A percentile compares a stretch with the other conserved stretches of the same genome.
Evolutionary conservation across 2,113 vertebrate genomes (phyloP).

Genomic region (Seriola rivoliana): DNA sequence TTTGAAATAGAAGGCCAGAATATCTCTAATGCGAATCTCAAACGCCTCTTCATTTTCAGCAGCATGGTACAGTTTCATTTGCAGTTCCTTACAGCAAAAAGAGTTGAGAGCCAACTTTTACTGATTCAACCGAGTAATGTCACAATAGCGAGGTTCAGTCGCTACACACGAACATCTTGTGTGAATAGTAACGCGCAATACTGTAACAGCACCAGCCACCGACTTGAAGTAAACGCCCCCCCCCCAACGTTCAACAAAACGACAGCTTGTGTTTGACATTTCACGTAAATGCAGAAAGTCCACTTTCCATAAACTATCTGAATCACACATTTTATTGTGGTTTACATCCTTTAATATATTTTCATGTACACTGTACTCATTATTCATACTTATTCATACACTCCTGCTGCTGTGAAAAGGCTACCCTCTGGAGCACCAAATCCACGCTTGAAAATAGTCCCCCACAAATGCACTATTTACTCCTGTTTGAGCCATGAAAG

Average conservation of each 20-base stretch:
- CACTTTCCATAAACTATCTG: background rate
- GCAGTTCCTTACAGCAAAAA: background rate
- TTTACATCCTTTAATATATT: too few relatives aligned
- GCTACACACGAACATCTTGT: background rate
- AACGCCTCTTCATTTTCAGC: background rate
- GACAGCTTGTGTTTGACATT: background rate
- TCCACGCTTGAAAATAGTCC: too few relatives aligned
- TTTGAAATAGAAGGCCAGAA: conserved; percentile 22
- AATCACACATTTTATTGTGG: background rate
- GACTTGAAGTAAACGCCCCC: too few relatives aligned
- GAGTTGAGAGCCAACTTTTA: background rate
- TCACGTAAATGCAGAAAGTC: background rate
- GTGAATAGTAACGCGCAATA: background rate
- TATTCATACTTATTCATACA: too few relatives aligned
- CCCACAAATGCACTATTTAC: too few relatives aligned
- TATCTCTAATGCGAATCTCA: conserved; percentile 9
- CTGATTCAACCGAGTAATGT: background rate
- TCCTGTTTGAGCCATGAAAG: too few relatives aligned
- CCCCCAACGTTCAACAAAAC: background rate
- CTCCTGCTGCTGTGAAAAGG: too few relatives aligned
- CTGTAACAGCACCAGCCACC: background rate
- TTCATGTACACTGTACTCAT: too few relatives aligned
- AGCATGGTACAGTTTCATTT: background rate
- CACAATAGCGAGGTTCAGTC: background rate
- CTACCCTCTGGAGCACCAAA: too few relatives aligned